Conservation (phyloP, 2,888 invertebrate species). For the Sphaerophoria taeniata region DNA sequence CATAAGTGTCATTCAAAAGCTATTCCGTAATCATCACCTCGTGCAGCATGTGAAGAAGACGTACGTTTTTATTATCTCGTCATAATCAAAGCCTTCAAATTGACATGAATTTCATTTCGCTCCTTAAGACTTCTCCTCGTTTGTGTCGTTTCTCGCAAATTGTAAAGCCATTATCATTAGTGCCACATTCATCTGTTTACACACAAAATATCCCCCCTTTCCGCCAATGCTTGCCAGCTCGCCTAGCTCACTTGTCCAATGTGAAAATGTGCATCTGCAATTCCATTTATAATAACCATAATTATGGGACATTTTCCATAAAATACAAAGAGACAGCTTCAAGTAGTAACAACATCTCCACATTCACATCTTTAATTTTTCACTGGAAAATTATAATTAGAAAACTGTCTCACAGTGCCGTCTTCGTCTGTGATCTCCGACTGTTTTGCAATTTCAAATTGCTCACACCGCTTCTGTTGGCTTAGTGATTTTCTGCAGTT, state of each 20-base stretch:
- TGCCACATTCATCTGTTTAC: conserved; percentile 37
- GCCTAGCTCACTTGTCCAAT: not conserved
- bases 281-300: conserved; percentile 58
- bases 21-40: too few species aligned
- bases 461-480: conserved; percentile 1
- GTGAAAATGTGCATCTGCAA: conserved; percentile 31
- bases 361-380: conserved; percentile 29
- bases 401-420: conserved; percentile 67
- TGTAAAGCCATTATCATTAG: conserved; percentile 56
- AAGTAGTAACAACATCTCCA: conserved; percentile 6
- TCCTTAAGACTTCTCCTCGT: not conserved
- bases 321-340: not conserved
- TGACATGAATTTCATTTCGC: conserved; percentile 26
- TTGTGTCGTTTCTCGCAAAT: conserved; percentile 24
- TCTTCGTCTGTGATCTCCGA: conserved; percentile 3
- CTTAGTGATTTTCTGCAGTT: conserved; percentile 43
- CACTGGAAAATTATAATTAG: conserved; percentile 57
- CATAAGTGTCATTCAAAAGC: too few species aligned
- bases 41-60: not conserved
- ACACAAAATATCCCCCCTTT: conserved; percentile 2
- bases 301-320: conserved; percentile 67
- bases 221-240: not conserved
- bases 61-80: not conserved
- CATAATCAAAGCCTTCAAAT: conserved; percentile 7
- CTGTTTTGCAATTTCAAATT: conserved; percentile 32